A percentile compares a stretch with the other conserved stretches of the same genome.
Conservation (phyloP, 2,113 vertebrate species). For the Coracopsis vasa region DNA sequence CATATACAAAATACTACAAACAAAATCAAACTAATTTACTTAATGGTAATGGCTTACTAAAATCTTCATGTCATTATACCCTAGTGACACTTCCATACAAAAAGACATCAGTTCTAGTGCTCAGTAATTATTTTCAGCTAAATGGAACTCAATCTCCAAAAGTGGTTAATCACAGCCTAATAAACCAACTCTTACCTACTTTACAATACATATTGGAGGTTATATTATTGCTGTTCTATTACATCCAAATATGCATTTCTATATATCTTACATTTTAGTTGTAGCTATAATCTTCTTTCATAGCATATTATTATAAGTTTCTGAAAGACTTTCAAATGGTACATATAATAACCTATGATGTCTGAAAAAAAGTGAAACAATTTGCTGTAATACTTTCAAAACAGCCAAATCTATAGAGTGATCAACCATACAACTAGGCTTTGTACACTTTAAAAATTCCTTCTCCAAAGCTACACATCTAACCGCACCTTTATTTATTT, state of each 20-base stretch:
- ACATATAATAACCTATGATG: not conserved
- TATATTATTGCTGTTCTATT: not conserved
- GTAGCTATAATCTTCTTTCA: not conserved
- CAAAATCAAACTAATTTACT: not conserved
- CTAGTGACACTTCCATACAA: not conserved
- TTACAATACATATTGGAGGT: not conserved
- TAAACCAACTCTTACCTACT: not conserved
- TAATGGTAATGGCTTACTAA: not conserved
- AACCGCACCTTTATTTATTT: not conserved
- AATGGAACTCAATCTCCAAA: not conserved
- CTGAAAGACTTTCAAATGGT: not conserved
- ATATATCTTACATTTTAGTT: not conserved
- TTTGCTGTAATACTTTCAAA: not conserved
- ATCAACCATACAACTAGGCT: not conserved
- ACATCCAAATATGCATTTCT: not conserved
- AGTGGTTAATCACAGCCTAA: not conserved
- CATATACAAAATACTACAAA: not conserved
- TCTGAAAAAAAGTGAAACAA: not conserved
- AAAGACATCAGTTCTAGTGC: not conserved
- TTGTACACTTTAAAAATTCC: not conserved
- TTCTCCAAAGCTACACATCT: not conserved
- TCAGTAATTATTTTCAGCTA: not conserved
- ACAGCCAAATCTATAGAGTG: not conserved
- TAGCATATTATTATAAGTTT: not conserved
- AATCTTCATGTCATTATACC: not conserved